Evolutionary conservation across 2,888 invertebrate species (phyloP).

Genomic region (Linyphia triangularis): DNA sequence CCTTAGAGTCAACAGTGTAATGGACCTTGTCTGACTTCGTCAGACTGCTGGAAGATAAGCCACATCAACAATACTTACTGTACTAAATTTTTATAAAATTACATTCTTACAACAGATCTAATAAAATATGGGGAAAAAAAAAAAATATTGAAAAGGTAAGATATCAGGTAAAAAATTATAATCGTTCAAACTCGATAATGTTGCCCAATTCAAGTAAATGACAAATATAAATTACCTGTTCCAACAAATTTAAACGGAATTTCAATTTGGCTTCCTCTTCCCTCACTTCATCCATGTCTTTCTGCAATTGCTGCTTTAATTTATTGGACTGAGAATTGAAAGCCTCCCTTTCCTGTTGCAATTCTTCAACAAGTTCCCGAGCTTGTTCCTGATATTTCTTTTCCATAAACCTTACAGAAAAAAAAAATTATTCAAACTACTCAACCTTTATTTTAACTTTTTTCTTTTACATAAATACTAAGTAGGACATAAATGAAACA

Average conservation of each 20-base stretch:
- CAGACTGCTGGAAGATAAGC: no score
- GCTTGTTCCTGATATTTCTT: constrained; percentile 88
- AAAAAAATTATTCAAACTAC: neutral
- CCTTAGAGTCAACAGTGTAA: no score
- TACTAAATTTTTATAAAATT: no score
- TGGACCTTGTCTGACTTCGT: no score
- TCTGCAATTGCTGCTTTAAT: constrained; percentile 82
- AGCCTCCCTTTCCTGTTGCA: constrained; percentile 88
- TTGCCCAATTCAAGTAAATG: neutral
- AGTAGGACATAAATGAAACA: no score
- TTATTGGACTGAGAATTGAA: constrained; percentile 82
- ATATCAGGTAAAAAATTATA: no score
- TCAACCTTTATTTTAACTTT: neutral
- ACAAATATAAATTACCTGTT: constrained; percentile 78
- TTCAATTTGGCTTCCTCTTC: constrained; percentile 86
- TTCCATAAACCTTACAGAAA: constrained; percentile 84
- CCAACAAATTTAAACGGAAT: constrained; percentile 83
- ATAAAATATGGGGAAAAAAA: no score
- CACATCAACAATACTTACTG: no score
- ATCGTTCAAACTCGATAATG: neutral
- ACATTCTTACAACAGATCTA: no score
- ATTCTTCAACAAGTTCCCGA: constrained; percentile 85
- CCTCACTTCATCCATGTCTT: constrained; percentile 84
- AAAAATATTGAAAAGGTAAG: no score
- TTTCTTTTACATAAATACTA: no score